A percentile compares a stretch with the other conserved stretches of the same genome.
These are phyloP conservation scores for Nephrotoma appendiculata DNA, from an alignment of 2,888 invertebrate genomes.

Conservation along the genomic window DNA sequence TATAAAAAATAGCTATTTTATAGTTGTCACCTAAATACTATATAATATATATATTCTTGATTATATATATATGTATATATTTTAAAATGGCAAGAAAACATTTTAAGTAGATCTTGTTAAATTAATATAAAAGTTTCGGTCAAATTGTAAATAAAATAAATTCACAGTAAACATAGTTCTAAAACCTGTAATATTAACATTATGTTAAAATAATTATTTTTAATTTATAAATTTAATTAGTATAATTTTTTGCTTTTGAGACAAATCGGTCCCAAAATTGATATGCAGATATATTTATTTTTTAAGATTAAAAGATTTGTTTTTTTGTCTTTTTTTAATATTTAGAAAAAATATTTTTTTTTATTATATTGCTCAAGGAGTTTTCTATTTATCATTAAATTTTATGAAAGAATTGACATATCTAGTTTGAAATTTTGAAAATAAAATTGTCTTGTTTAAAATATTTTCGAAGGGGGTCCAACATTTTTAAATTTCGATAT, in stretches of 20 bases:
- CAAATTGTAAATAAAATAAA: not conserved
- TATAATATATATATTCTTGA: no score
- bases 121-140: not conserved
- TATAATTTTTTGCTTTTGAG: constrained; percentile 3
- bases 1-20: not conserved
- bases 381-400: not conserved
- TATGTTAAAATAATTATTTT: constrained; percentile 2
- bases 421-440: not conserved
- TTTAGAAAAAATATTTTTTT: not conserved
- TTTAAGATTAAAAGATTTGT: not conserved
- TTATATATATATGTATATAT: not conserved
- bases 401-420: constrained; percentile 1
- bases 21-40: not conserved
- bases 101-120: not conserved
- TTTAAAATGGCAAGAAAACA: not conserved
- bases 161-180: not conserved
- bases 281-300: constrained; percentile 2
- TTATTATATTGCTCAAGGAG: constrained; percentile 2
- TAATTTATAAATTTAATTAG: constrained; percentile 3
- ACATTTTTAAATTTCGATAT: not conserved
- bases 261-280: not conserved
- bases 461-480: not conserved
- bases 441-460: not conserved
- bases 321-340: not conserved
- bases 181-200: not conserved